Evolutionary conservation across 2,113 vertebrate genomes (phyloP).

Genomic region (Papio anubis): DNA sequence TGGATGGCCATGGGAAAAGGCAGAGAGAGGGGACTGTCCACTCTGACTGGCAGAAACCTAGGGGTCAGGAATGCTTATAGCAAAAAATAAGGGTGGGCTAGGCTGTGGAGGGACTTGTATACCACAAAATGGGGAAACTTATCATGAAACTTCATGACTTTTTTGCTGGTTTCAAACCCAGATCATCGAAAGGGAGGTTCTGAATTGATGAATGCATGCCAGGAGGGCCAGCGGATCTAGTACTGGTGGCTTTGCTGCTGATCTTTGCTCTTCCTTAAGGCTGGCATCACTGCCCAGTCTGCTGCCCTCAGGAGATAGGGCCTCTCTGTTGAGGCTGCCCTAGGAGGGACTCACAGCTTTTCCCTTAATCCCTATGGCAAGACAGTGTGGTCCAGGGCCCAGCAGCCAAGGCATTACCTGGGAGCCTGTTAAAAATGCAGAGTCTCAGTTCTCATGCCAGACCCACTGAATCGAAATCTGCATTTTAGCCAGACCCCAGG

Average conservation of each 20-base stretch:
- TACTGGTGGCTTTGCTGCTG: background rate
- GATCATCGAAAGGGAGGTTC: background rate
- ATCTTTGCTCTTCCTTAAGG: background rate
- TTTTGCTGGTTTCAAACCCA: background rate
- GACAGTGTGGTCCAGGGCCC: background rate
- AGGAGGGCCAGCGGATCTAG: background rate
- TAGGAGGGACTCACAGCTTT: background rate
- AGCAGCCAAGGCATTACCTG: background rate
- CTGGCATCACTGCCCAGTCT: background rate
- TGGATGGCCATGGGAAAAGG: background rate
- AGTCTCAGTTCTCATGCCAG: background rate
- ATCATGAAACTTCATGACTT: background rate
- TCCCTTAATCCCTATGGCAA: background rate
- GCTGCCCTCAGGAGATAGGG: background rate
- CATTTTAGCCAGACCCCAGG: background rate
- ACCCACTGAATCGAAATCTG: background rate
- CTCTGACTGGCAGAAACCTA: background rate
- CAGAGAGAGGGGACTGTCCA: fast-evolving
- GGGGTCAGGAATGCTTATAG: background rate
- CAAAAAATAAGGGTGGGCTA: background rate
- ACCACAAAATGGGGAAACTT: background rate
- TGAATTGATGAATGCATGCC: background rate
- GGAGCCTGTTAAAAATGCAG: background rate
- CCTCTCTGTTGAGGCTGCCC: background rate
- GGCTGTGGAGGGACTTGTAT: background rate